phyloP scores from a whole-genome alignment of 2,113 vertebrate genomes.

The Phyllostomus hastatus region DNA sequence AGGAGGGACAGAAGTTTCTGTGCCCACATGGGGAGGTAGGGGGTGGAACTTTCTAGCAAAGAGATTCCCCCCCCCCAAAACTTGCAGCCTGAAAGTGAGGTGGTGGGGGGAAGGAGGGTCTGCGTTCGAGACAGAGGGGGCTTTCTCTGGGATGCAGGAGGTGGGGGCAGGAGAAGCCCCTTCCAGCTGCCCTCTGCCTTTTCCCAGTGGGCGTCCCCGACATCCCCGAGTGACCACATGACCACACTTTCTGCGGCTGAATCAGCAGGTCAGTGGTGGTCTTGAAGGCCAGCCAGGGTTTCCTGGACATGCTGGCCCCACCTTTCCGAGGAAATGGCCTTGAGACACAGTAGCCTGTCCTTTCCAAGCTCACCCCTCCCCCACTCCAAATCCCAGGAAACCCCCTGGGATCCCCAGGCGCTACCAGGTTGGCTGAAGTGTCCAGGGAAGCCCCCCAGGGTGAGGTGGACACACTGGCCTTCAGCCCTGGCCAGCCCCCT shows the following conservation, averaged over 20 bases:
- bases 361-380: not conserved
- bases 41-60: not conserved
- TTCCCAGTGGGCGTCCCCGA: not conserved
- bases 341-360: not conserved
- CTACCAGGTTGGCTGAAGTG: not conserved
- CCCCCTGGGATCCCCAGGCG: not conserved
- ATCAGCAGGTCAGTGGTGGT: not conserved
- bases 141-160: not conserved
- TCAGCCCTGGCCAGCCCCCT: not conserved
- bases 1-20: not conserved
- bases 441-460: not conserved
- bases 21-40: not conserved
- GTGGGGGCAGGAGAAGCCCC: no score
- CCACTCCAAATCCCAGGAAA: slow-evolving; percentile 26
- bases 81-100: not conserved
- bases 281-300: not conserved
- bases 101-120: not conserved
- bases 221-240: not conserved
- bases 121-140: not conserved
- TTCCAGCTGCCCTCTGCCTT: no score
- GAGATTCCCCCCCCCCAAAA: accelerated
- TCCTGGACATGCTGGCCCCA: not conserved
- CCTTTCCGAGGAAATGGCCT: slow-evolving; percentile 9
- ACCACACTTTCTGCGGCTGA: not conserved
- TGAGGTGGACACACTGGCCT: accelerated